These are phyloP conservation scores for Aspiorhynchus laticeps DNA, from an alignment of 2,113 vertebrate species.

Conservation along the genomic window DNA sequence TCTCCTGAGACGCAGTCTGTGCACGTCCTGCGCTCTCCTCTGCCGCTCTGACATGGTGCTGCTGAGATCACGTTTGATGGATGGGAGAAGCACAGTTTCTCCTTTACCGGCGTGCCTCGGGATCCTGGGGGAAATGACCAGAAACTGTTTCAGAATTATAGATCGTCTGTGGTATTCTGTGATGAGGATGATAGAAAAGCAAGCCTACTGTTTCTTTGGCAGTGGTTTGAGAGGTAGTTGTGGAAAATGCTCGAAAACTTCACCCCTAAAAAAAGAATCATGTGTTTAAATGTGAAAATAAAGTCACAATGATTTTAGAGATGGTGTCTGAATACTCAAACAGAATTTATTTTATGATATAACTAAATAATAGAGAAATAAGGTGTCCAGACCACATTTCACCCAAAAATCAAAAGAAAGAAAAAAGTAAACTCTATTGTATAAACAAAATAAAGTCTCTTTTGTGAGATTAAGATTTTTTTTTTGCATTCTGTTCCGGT, in stretches of 20 bases:
- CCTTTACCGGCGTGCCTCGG: slow-evolving; percentile 30
- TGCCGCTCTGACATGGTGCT: slow-evolving; percentile 65
- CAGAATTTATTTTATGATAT: not conserved
- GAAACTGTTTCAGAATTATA: not conserved
- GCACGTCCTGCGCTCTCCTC: slow-evolving; percentile 64
- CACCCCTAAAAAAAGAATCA: slow-evolving; percentile 50
- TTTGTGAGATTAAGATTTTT: not conserved
- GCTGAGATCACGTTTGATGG: slow-evolving; percentile 66
- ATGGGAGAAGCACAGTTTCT: slow-evolving; percentile 65
- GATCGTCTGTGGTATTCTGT: not conserved
- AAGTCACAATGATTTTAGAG: not conserved
- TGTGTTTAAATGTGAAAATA: not conserved
- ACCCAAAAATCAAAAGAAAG: not conserved
- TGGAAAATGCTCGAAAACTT: slow-evolving; percentile 57
- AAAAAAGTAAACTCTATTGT: not conserved
- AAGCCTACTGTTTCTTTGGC: slow-evolving; percentile 67
- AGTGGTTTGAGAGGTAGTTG: slow-evolving; percentile 58
- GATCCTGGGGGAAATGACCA: not conserved
- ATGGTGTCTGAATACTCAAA: not conserved
- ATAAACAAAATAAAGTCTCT: too few species aligned
- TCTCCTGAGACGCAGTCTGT: slow-evolving; percentile 64
- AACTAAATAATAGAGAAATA: not conserved
- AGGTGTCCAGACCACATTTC: not conserved
- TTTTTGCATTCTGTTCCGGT: not conserved
- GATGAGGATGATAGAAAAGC: not conserved